Base-by-base conservation (phyloP, 2,797 vertebrate genomes). In the Artibeus jamaicensis region DNA sequence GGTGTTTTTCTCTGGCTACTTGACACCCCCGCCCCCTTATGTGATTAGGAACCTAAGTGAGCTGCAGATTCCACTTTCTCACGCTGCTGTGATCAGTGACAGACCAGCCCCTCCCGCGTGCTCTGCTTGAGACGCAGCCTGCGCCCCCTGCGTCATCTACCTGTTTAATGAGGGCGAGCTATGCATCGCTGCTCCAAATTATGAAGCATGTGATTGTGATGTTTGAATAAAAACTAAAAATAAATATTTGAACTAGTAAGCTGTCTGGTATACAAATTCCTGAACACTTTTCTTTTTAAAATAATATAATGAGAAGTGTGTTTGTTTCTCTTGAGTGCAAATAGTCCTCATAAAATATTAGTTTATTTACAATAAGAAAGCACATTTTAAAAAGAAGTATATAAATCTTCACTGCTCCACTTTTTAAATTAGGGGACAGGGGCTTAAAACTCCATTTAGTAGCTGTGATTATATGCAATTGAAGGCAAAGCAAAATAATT, bases 1-100 rank as follows among this genome's bases (percentile, higher is more conserved):
- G 50, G 46, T 91, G 24, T 68, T 93, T 97, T 94, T 39, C 76
- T 93, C 74, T 96, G 85, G 70, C 77, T 93, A 92, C 48, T 73
- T 86, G 82, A 46, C 48, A 73, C 50, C 48, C 22, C 32, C 24
- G 15, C 15, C 18, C 50, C 62, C 48, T 59, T 46, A 11, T 24
- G 71, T 22, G 74, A 62, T 86, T 48, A 86, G 76, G 62, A 65
- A 22, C 42, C 24, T 74, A 67, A 65, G 22, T 53, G 59, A 95
- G 44, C 50, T 82, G n/a, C 44, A 91, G 18, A 37, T 71, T 53
- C 82, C n/a, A 39, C 59, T 93, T 86, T 89, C 74, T 89, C 39
- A 67, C 48, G 70, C 32, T 76, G 50, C 11, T 6, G 88, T 91
- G 74, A 55, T 78, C 86, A 81, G 3, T 34, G 86, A 78, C 74